These are phyloP conservation scores for Stichodactyla helianthus DNA, from an alignment of 64 coral and sea anemone genomes.

Conservation along the genomic window DNA sequence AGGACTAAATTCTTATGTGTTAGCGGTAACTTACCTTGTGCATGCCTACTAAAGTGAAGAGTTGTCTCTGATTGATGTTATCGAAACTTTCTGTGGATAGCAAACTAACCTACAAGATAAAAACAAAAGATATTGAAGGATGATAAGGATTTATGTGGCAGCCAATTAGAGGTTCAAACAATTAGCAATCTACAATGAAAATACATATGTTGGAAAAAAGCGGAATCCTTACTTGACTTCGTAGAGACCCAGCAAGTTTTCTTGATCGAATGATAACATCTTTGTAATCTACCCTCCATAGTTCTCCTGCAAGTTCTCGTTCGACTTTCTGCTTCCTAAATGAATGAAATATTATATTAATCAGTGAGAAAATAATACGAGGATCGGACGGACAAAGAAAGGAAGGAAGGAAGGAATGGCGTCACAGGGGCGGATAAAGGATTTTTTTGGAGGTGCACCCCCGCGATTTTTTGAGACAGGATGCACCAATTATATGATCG, in stretches of 20 bases:
- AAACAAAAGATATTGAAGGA: background rate
- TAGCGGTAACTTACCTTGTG: slow-evolving; percentile 46
- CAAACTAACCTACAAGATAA: slow-evolving; percentile 46
- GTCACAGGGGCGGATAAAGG: too few species aligned
- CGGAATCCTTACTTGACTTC: slow-evolving; percentile 54
- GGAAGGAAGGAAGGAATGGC: too few species aligned
- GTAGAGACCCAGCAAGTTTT: slow-evolving; percentile 49
- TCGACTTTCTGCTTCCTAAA: slow-evolving; percentile 78
- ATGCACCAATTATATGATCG: too few species aligned
- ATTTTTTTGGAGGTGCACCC: too few species aligned
- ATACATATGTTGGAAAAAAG: background rate
- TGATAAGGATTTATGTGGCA: background rate
- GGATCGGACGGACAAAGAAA: too few species aligned
- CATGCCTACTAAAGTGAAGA: slow-evolving; percentile 75
- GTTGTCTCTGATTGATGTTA: slow-evolving; percentile 63
- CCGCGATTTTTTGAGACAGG: too few species aligned
- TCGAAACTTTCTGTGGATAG: slow-evolving; percentile 69
- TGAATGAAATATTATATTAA: background rate
- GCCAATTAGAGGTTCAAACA: background rate
- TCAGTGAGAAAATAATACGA: background rate
- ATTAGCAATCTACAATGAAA: background rate
- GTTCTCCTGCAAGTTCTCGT: slow-evolving; percentile 67
- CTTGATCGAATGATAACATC: slow-evolving; percentile 62
- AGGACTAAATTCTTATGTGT: background rate
- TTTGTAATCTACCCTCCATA: slow-evolving; percentile 69